A percentile compares a stretch with the other conserved stretches of the same genome.
Conservation (phyloP, 2,113 vertebrate genomes). For the Indri indri region DNA sequence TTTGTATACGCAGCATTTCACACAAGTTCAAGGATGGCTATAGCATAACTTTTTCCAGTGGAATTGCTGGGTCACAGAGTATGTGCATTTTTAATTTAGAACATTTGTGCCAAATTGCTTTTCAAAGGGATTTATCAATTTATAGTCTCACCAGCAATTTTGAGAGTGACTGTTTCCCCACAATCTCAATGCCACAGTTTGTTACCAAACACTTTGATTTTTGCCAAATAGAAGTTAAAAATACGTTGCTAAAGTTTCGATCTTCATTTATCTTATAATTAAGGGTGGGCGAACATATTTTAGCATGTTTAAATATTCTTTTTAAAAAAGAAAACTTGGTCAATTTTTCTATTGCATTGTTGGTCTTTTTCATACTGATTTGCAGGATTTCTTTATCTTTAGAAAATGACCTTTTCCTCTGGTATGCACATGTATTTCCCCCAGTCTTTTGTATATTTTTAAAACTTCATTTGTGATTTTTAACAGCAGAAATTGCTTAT, state of each 20-base stretch:
- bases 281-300: not conserved
- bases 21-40: not conserved
- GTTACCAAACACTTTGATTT: conserved; percentile 58
- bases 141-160: conserved; percentile 4
- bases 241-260: conserved; percentile 8
- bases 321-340: not conserved
- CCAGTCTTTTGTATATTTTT: not conserved
- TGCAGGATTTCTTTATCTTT: not conserved
- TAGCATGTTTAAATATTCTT: conserved; percentile 13
- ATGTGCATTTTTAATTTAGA: not conserved
- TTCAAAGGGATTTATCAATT: conserved; percentile 35
- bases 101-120: conserved; percentile 29
- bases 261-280: conserved; percentile 6
- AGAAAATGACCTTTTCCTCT: not conserved
- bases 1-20: not conserved
- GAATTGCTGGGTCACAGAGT: not conserved
- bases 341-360: conserved; percentile 16
- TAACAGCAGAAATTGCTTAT: conserved; percentile 11
- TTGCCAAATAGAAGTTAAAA: conserved; percentile 51
- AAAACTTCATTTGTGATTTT: not conserved
- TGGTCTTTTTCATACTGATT: not conserved
- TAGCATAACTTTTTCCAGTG: not conserved
- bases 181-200: not conserved
- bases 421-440: not conserved
- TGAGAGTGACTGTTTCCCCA: not conserved